Evolutionary conservation across 2,888 invertebrate genomes (phyloP).

Genomic region (Priocnemis perturbator): DNA sequence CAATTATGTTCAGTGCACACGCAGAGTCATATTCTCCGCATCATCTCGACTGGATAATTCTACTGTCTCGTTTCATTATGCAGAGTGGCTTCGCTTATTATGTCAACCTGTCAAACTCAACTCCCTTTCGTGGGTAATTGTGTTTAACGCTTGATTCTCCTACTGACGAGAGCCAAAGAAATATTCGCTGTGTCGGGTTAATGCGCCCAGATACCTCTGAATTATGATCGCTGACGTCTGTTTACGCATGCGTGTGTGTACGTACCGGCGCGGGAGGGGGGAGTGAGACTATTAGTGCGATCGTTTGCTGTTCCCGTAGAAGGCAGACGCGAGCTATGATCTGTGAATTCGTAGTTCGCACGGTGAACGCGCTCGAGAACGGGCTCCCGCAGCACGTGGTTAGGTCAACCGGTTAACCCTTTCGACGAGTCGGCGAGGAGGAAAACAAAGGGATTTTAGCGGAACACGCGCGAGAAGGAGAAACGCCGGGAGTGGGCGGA

Average conservation of each 20-base stretch:
- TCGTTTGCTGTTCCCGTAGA: too few species aligned
- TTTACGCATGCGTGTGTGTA: too few species aligned
- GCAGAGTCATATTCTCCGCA: slow-evolving; percentile 29
- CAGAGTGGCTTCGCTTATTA: slow-evolving; percentile 25
- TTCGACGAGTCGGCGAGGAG: slow-evolving; percentile 3
- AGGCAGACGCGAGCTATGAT: too few species aligned
- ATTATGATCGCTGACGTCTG: not conserved
- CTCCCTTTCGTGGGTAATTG: slow-evolving; percentile 22
- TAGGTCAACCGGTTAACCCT: slow-evolving; percentile 19
- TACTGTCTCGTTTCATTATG: slow-evolving; percentile 36
- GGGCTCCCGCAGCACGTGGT: slow-evolving; percentile 1
- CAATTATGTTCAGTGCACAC: slow-evolving; percentile 18
- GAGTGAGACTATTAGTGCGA: too few species aligned
- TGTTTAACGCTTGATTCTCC: slow-evolving; percentile 20
- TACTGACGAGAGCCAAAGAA: too few species aligned
- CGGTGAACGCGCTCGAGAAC: too few species aligned
- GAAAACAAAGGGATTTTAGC: slow-evolving; percentile 6
- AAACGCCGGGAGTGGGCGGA: slow-evolving; percentile 2
- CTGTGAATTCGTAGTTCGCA: too few species aligned
- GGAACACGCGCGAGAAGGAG: slow-evolving; percentile 1
- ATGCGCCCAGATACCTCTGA: too few species aligned
- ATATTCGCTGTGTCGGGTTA: too few species aligned
- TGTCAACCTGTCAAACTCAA: slow-evolving; percentile 32
- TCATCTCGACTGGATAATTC: slow-evolving; percentile 35
- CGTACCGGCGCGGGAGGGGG: too few species aligned